A percentile compares a stretch with the other conserved stretches of the same genome.
Conservation (phyloP, 2,797 vertebrate species). For the Fistularia commersonii region DNA sequence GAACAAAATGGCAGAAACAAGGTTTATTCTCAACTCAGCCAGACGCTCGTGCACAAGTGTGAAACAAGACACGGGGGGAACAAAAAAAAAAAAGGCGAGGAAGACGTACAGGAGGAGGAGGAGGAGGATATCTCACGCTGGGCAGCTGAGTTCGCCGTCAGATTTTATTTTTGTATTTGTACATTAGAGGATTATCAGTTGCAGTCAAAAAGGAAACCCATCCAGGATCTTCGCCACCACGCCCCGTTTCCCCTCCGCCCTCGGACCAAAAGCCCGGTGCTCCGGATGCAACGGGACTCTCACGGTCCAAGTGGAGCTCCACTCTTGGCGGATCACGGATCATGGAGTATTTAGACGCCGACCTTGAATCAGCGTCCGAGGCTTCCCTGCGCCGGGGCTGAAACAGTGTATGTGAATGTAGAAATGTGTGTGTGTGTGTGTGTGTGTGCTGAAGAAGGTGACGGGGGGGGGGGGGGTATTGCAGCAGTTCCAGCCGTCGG, state of each 20-base stretch:
- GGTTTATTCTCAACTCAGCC: slow-evolving; percentile 52
- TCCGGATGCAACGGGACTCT: too few species aligned
- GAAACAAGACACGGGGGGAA: slow-evolving; percentile 18
- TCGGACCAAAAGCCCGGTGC: too few species aligned
- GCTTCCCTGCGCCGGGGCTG: slow-evolving; percentile 43
- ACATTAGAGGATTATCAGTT: slow-evolving; percentile 67
- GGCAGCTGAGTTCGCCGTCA: slow-evolving; percentile 43
- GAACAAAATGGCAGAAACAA: slow-evolving; percentile 44
- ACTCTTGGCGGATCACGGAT: too few species aligned
- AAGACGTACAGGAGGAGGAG: too few species aligned
- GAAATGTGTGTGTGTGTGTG: slow-evolving; percentile 51
- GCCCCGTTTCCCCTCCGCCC: too few species aligned
- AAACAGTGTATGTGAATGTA: slow-evolving; percentile 75
- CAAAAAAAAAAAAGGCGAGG: too few species aligned
- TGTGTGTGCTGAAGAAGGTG: too few species aligned
- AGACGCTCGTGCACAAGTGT: slow-evolving; percentile 25
- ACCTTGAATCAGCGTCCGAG: slow-evolving; percentile 35
- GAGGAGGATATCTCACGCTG: slow-evolving; percentile 35
- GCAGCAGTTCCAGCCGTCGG: too few species aligned
- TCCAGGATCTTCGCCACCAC: slow-evolving; percentile 22
- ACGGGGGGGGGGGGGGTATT: too few species aligned
- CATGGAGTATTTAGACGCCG: slow-evolving; percentile 31
- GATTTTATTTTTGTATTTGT: slow-evolving; percentile 81
- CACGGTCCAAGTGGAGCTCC: too few species aligned
- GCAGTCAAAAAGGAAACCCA: slow-evolving; percentile 47